Percentiles rank a stretch among this genome's conserved stretches.
phyloP scores from a whole-genome alignment of 2,113 vertebrate species.

The Eclectus roratus region DNA sequence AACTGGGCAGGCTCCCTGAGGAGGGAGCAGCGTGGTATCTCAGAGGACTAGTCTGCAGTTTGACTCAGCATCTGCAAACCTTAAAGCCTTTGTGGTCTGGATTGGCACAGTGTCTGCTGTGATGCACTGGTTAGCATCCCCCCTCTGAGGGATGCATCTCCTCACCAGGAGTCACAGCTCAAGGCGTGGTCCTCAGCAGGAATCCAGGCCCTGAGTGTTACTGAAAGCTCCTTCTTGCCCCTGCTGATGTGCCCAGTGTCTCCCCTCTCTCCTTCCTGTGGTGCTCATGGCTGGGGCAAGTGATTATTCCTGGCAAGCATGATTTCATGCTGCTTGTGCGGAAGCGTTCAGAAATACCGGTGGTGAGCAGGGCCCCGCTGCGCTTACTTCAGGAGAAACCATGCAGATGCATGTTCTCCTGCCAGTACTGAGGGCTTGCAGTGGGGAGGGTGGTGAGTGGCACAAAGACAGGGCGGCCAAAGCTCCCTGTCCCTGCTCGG shows the following conservation, averaged over 20 bases:
- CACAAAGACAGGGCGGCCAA: rapidly evolving
- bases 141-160: not conserved
- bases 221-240: not conserved
- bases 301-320: not conserved
- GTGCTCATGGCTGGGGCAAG: rapidly evolving
- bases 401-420: not conserved
- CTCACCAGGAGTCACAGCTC: not conserved
- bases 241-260: rapidly evolving
- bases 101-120: not conserved
- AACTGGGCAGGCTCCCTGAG: not conserved
- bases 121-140: not conserved
- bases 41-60: not conserved
- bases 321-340: not conserved
- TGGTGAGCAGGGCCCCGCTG: not conserved
- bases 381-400: not conserved
- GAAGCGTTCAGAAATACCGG: not conserved
- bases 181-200: not conserved
- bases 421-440: not conserved
- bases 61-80: not conserved
- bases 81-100: not conserved
- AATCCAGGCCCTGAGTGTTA: not conserved
- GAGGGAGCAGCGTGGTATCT: not conserved
- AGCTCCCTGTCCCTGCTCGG: not conserved
- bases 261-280: not conserved
- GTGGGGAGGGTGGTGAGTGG: not conserved